Conservation (phyloP, 2,113 vertebrate genomes). For the Odobenus rosmarus region DNA sequence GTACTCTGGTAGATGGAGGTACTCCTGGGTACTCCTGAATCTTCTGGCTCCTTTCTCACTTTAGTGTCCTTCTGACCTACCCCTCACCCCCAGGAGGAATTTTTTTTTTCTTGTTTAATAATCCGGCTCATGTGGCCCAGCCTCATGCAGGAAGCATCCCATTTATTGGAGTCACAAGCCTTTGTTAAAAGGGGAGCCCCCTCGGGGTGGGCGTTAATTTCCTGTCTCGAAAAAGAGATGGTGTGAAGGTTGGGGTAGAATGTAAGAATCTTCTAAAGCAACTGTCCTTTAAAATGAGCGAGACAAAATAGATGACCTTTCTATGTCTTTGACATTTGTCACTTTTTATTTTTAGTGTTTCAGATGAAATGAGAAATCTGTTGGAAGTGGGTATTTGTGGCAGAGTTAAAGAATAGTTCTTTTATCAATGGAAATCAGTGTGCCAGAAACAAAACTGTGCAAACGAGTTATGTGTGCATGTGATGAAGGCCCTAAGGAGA, state of each 20-base stretch:
- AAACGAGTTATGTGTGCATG: fast-evolving
- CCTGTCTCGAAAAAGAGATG: background rate
- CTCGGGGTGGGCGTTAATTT: background rate
- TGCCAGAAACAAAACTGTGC: background rate
- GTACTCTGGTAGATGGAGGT: background rate
- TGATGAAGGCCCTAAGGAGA: background rate
- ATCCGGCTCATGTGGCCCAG: background rate
- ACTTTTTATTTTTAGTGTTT: background rate
- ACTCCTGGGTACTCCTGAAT: background rate
- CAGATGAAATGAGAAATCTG: background rate
- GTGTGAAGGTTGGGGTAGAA: background rate
- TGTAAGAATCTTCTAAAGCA: background rate
- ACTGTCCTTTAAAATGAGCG: background rate
- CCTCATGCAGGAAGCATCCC: background rate
- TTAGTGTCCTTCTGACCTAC: background rate
- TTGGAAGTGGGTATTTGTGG: background rate
- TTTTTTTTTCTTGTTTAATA: background rate
- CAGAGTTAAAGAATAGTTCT: background rate
- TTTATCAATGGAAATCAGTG: background rate
- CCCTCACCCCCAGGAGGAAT: background rate
- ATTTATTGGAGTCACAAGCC: background rate
- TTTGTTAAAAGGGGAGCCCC: background rate
- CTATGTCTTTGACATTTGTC: background rate
- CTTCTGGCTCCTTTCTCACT: background rate
- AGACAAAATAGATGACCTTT: background rate